Evolutionary conservation across 1,140 invertebrate species (phyloP), one percentile per base, ranked within the genome.

Genomic region (Neodiprion pinetum): DNA sequence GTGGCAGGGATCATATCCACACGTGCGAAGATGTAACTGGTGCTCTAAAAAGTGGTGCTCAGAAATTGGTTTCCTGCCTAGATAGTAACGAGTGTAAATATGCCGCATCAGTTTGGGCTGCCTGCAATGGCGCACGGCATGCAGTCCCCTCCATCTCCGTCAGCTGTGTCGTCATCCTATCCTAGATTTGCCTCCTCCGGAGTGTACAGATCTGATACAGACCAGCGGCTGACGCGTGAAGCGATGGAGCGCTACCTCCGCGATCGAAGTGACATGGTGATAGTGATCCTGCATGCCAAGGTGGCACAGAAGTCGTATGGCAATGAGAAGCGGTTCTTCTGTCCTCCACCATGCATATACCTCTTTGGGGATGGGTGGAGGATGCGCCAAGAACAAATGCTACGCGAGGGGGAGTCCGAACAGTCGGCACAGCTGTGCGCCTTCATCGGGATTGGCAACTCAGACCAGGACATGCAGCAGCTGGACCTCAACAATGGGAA

Each of bases 241-340:
- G 96, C 97, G 12, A 99, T 99, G 98, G 95, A 97, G 85, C 93
- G 96, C 66, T 99, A 99, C 86, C 91, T 99, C 72, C 92, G 96
- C 48, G 97, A 99, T 80, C 92, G 96, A 79, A 96, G 95, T 78
- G 98, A 99, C 86, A 97, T 99, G 94, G 94, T 98, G 5, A 94
- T 99, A 23, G 96, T 99, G 7, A 99, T 99, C 74, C 90, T 99
- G 70, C 98, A 99, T 90, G 99, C 99, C 8, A 99, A 99, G 92
- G 96, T 97, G 48, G 98, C 99, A 17, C 99, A 99, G 87, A 99
- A 99, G 84, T 99, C 98, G 0, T 99, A 99, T 87, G 99, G 99
- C 70, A 99, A 99, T 88, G 99, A 99, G 85, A 99, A 99, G 89
- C 91, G 98, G 75, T 99, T 99, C 89, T 99, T 99, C 89, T 99